Conservation (phyloP, 2,113 vertebrate species). For the Indicator maculatus region DNA sequence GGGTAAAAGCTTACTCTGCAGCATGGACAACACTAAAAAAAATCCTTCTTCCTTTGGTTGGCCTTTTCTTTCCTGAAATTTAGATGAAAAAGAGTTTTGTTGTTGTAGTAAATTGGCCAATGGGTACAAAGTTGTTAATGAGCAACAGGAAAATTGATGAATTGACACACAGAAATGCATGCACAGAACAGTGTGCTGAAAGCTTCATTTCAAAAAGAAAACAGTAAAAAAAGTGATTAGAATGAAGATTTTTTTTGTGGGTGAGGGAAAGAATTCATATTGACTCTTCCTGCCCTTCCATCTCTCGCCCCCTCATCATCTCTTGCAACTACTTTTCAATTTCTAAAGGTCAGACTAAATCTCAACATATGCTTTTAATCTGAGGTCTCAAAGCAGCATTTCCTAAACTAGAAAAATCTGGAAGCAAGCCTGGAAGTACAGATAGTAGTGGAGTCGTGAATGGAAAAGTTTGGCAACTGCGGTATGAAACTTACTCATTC, state of each 20-base stretch:
- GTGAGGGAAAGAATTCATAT: not conserved
- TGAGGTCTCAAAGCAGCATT: not conserved
- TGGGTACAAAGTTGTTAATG: not conserved
- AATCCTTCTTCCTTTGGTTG: not conserved
- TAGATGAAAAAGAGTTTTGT: not conserved
- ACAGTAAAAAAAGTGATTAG: rapidly evolving
- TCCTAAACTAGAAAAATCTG: constrained; percentile 31
- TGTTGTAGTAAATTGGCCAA: not conserved
- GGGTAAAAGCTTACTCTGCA: not conserved
- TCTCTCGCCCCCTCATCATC: not conserved
- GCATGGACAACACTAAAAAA: not conserved
- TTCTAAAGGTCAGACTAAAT: constrained; percentile 44
- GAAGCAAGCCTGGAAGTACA: constrained; percentile 39
- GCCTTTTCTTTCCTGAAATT: not conserved
- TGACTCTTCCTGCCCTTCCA: not conserved
- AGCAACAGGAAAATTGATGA: not conserved
- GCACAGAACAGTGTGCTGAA: not conserved
- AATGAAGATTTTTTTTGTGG: not conserved
- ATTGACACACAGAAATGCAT: rapidly evolving
- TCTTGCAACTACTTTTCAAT: not conserved
- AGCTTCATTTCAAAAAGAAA: not conserved
- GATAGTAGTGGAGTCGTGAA: constrained; percentile 9
- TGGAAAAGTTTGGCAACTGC: constrained; percentile 49
- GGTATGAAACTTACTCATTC: constrained; percentile 39
- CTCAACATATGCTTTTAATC: constrained; percentile 46